phyloP scores from a whole-genome alignment of 2,113 vertebrate genomes.

The Antechinus stuartii region DNA sequence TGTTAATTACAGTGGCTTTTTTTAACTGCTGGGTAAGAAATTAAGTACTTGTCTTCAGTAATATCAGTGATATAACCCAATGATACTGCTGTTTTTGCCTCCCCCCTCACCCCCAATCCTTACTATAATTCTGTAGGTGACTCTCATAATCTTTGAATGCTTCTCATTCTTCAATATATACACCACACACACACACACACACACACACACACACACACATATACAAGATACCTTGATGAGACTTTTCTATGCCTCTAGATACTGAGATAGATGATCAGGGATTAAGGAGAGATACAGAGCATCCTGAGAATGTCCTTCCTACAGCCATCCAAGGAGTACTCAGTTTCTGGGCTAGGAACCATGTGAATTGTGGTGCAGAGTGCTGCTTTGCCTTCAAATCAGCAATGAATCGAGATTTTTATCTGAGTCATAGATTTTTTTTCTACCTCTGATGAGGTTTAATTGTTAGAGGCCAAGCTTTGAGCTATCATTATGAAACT shows the following conservation, averaged over 20 bases:
- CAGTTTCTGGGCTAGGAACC: constrained; percentile 49
- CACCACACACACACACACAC: too few relatives aligned
- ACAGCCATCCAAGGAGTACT: not conserved
- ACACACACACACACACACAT: too few relatives aligned
- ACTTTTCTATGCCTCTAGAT: not conserved
- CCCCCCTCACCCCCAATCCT: not conserved
- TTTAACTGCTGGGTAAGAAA: constrained; percentile 85
- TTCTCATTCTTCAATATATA: not conserved
- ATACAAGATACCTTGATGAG: not conserved
- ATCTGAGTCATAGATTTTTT: constrained; percentile 66
- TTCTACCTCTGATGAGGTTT: constrained; percentile 60
- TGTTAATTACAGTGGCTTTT: constrained; percentile 78
- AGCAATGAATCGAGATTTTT: constrained; percentile 63
- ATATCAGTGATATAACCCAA: not conserved
- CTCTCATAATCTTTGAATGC: not conserved
- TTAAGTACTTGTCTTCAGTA: not conserved
- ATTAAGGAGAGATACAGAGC: not conserved
- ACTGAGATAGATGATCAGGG: not conserved
- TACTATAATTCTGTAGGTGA: not conserved
- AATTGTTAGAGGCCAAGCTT: constrained; percentile 57
- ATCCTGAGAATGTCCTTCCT: not conserved
- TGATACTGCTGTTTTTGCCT: not conserved
- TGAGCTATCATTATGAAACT: constrained; percentile 72
- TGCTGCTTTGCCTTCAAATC: constrained; percentile 64
- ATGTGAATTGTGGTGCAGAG: constrained; percentile 49